Evolutionary conservation across 1,140 invertebrate genomes (phyloP), one percentile per base, ranked within the genome.

Genomic region (Cydia strobilella): DNA sequence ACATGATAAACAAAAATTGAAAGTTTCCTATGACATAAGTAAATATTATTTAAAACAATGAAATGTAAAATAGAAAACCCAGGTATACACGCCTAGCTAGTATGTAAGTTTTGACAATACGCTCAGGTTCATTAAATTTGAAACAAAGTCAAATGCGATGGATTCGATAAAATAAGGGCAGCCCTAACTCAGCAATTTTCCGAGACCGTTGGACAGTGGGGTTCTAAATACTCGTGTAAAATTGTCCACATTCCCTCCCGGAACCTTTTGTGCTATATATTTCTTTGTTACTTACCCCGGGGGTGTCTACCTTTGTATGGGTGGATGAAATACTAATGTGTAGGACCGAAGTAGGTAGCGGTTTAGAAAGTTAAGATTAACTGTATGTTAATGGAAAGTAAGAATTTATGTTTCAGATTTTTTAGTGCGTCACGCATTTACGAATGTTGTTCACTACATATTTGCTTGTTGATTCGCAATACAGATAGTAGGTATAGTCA

Each of bases 151-250:
- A n/a, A n/a, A n/a, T n/a, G n/a, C n/a, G n/a, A n/a, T n/a, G n/a
- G n/a, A n/a, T n/a, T n/a, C 20, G 6, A 13, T 31, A 39, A 65
- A 71, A 84, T 82, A 75, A 18, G 59, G 10, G 31, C 74, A 74
- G 15, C 74, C 1, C 87, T 91, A 89, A 42, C 51, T 18, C 78
- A 77, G 83, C 84, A 86, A 86, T 90, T 90, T 84, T 84, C 86
- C 85, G 83, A 91, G 89, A 90, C 90, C 90, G 90, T 89, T 92
- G 90, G 90, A 92, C 90, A 92, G 89, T 83, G 82, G 83, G 86
- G 89, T 87, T 91, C 89, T 92, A 92, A 92, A 92, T 91, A 92
- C 86, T 92, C 89, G 86, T 92, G 89, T 90, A 92, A 91, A 92
- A 90, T 91, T 92, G 90, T 92, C 90, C 90, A 92, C 89, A 90